Evolutionary conservation across 2,888 invertebrate species (phyloP).

Genomic region (Nephrotoma appendiculata): DNA sequence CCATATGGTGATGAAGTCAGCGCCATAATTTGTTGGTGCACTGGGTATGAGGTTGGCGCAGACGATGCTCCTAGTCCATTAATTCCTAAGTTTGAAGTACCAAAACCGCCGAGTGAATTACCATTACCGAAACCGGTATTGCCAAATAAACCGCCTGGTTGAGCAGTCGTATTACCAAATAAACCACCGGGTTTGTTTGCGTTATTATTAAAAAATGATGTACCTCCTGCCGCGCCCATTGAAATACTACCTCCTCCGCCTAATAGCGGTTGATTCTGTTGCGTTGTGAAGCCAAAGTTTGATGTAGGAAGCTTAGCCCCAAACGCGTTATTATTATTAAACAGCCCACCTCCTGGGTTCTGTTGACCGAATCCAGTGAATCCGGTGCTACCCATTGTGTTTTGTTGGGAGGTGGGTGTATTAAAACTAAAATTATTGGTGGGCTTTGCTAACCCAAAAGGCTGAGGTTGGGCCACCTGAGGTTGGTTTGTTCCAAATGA

Average conservation of each 20-base stretch:
- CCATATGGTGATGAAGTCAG: constrained; percentile 75
- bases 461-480: constrained; percentile 31
- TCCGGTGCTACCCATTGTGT: constrained; percentile 26
- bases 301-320: constrained; percentile 33
- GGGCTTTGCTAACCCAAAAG: constrained; percentile 29
- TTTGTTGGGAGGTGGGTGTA: neutral
- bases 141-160: constrained; percentile 33
- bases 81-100: neutral
- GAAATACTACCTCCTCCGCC: constrained; percentile 15
- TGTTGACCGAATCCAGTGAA: constrained; percentile 31
- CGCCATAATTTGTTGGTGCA: constrained; percentile 60
- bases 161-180: constrained; percentile 36
- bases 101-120: constrained; percentile 17
- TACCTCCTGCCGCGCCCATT: constrained; percentile 7
- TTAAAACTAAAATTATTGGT: constrained; percentile 12
- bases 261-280: constrained; percentile 22
- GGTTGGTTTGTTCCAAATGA: constrained; percentile 24
- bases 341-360: constrained; percentile 20
- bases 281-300: constrained; percentile 39
- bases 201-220: constrained; percentile 34
- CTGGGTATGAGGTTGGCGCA: constrained; percentile 24
- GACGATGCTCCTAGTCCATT: neutral
- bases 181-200: constrained; percentile 36
- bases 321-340: constrained; percentile 25
- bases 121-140: constrained; percentile 21